A percentile compares a stretch with the other conserved stretches of the same genome.
Conservation (phyloP, 2,888 invertebrate genomes). For the Cremastinae sp. region DNA sequence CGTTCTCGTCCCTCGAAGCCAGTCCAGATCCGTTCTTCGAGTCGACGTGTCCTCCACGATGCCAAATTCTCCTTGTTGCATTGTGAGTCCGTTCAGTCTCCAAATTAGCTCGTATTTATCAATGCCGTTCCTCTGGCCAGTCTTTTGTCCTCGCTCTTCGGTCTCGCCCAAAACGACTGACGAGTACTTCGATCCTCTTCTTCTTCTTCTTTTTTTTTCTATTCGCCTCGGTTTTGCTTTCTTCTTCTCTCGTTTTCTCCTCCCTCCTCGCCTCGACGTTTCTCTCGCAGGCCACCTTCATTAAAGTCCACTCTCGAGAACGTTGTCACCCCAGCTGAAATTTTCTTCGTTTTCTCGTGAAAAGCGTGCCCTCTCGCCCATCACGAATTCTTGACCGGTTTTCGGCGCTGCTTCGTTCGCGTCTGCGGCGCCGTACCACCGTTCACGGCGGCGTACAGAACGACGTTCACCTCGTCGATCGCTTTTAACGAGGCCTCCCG, state of each 20-base stretch:
- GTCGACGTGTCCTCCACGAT: conserved; percentile 36
- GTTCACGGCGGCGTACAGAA: conserved; percentile 74
- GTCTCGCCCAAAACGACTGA: conserved; percentile 3
- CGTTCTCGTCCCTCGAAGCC: neutral
- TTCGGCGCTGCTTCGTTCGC: conserved; percentile 76
- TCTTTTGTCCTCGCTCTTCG: conserved; percentile 30
- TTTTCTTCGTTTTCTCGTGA: conserved; percentile 37
- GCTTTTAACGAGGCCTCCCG: conserved; percentile 70
- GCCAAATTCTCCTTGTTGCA: conserved; percentile 37
- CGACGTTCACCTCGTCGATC: conserved; percentile 71
- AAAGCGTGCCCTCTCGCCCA: conserved; percentile 65
- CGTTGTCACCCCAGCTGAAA: conserved; percentile 31
- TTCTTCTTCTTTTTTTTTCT: conserved; percentile 7
- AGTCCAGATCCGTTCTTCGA: neutral
- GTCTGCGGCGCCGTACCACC: conserved; percentile 67
- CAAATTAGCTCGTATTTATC: conserved; percentile 30
- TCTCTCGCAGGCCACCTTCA: conserved; percentile 8
- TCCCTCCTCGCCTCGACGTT: conserved; percentile 28
- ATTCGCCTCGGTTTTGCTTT: conserved; percentile 21
- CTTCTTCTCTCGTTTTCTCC: conserved; percentile 17
- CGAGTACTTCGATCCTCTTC: conserved; percentile 26
- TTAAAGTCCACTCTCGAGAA: neutral
- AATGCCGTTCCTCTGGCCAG: conserved; percentile 12
- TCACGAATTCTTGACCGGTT: conserved; percentile 78
- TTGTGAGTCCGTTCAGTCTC: conserved; percentile 39